Evolutionary conservation across 2,113 vertebrate genomes (phyloP).

Genomic region (Cathartes aura): DNA sequence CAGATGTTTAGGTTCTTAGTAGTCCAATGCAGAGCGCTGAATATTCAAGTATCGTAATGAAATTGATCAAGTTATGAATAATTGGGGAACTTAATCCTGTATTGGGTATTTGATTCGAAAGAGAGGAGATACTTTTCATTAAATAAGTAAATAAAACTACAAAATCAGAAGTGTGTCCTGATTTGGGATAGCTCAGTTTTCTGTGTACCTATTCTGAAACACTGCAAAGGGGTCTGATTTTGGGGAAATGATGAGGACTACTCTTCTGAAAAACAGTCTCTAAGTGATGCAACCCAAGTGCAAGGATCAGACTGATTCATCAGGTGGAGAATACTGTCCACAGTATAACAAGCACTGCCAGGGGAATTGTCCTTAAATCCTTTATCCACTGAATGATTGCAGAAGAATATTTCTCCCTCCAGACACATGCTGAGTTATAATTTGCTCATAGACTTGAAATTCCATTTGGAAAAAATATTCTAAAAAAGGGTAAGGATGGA

Average conservation of each 20-base stretch:
- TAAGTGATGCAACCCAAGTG: neutral
- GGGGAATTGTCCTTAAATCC: neutral
- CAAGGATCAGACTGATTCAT: neutral
- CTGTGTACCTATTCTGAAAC: neutral
- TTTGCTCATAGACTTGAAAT: constrained; percentile 12
- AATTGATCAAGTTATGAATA: neutral
- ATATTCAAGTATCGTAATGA: neutral
- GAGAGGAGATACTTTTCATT: neutral
- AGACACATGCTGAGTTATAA: neutral
- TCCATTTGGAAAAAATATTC: neutral
- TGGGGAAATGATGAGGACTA: neutral
- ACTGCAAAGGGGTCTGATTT: neutral
- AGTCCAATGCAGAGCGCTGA: neutral
- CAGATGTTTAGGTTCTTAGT: neutral
- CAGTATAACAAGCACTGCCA: neutral
- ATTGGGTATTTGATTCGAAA: neutral
- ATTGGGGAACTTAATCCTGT: neutral
- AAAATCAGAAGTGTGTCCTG: neutral
- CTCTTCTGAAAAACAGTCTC: neutral
- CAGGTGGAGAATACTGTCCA: neutral
- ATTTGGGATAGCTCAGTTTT: neutral
- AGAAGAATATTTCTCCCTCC: neutral
- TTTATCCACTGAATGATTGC: neutral
- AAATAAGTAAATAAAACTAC: neutral
- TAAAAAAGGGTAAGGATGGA: neutral